Conservation (phyloP, 64 coral and sea anemone species). For the Acropora yongei region DNA sequence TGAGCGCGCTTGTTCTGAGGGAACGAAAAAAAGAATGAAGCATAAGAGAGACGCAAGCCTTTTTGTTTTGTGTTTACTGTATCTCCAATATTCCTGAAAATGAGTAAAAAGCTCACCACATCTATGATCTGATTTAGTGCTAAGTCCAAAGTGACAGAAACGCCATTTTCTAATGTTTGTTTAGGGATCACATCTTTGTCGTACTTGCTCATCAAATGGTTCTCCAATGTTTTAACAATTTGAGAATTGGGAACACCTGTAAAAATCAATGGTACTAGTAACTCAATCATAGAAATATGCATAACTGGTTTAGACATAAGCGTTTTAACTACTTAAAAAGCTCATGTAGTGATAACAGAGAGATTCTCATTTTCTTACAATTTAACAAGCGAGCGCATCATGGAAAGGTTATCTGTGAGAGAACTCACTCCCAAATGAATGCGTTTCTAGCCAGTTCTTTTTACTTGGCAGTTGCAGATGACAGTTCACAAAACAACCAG, state of each 20-base stretch:
- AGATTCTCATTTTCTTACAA: too few relatives aligned
- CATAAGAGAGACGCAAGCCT: too few relatives aligned
- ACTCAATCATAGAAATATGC: not conserved
- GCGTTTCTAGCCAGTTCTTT: too few relatives aligned
- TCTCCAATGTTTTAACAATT: constrained; percentile 72
- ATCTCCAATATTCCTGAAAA: not conserved
- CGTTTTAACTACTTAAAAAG: too few relatives aligned
- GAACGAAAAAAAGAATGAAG: not conserved
- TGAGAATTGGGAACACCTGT: constrained; percentile 40
- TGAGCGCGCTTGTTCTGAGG: constrained; percentile 83
- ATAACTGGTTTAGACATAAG: too few relatives aligned
- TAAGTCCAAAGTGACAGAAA: constrained; percentile 69
- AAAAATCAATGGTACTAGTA: not conserved
- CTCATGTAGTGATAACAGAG: too few relatives aligned
- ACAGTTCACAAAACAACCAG: too few relatives aligned
- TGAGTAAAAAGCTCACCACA: constrained; percentile 62
- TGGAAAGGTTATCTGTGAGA: too few relatives aligned
- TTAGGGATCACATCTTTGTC: constrained; percentile 82
- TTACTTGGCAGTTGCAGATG: too few relatives aligned
- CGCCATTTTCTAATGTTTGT: constrained; percentile 53
- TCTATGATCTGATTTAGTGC: constrained; percentile 89
- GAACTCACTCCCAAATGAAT: too few relatives aligned
- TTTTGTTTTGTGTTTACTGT: not conserved
- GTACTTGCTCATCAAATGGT: constrained; percentile 58
- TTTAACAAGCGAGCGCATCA: too few relatives aligned